These are phyloP conservation scores for Rhinoderma darwinii DNA, from an alignment of 2,113 vertebrate genomes.

Conservation along the genomic window DNA sequence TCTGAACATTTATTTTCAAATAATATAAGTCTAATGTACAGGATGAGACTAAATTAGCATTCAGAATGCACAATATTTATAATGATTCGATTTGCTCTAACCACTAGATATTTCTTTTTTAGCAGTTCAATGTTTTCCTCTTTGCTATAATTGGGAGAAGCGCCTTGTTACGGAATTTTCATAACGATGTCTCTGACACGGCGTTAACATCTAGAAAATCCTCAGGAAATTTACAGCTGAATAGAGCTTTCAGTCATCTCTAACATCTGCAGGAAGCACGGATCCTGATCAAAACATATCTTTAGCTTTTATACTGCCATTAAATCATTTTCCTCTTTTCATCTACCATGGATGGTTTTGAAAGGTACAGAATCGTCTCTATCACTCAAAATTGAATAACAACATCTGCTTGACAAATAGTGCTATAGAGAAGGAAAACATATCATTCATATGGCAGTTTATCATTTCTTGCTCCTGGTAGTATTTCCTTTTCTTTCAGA, in stretches of 20 bases:
- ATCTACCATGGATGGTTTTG: slow-evolving; percentile 66
- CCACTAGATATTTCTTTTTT: slow-evolving; percentile 47
- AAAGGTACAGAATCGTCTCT: slow-evolving; percentile 71
- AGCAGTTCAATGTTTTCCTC: slow-evolving; percentile 49
- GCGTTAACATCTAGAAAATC: slow-evolving; percentile 59
- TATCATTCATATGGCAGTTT: slow-evolving; percentile 68
- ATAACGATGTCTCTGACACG: slow-evolving; percentile 58
- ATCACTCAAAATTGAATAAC: slow-evolving; percentile 70
- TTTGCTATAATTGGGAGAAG: slow-evolving; percentile 54
- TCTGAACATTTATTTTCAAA: slow-evolving; percentile 18
- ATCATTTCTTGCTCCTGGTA: slow-evolving; percentile 58
- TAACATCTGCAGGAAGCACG: slow-evolving; percentile 70
- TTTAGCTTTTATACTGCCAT: slow-evolving; percentile 67
- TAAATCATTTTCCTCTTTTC: slow-evolving; percentile 65
- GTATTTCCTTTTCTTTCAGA: slow-evolving; percentile 58
- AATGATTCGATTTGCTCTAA: slow-evolving; percentile 49
- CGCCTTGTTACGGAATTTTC: slow-evolving; percentile 56
- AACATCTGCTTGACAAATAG: slow-evolving; percentile 69
- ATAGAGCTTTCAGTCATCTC: slow-evolving; percentile 65
- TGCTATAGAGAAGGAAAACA: slow-evolving; percentile 67
- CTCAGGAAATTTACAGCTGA: slow-evolving; percentile 68
- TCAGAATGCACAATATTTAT: slow-evolving; percentile 47
- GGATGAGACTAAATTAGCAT: slow-evolving; percentile 22
- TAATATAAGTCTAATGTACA: slow-evolving; percentile 10
- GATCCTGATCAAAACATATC: slow-evolving; percentile 64